phyloP scores from a whole-genome alignment of 2,797 vertebrate genomes.

The Alca torda region DNA sequence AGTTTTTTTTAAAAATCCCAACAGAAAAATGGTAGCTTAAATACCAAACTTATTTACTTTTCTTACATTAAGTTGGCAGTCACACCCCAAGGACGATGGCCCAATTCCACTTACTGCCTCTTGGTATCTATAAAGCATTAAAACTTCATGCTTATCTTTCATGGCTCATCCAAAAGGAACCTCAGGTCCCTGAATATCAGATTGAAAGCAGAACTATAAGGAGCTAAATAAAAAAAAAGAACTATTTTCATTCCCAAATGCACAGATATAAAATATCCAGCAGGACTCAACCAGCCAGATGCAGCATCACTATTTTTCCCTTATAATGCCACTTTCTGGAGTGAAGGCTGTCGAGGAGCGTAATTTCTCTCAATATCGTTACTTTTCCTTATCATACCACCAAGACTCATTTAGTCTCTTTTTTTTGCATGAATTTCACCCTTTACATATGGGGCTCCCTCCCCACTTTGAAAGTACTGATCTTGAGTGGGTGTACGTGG shows the following conservation, averaged over 20 bases:
- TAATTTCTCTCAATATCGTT: neutral
- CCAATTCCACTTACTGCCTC: neutral
- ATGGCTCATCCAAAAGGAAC: neutral
- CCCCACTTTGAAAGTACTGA: neutral
- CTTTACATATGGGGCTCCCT: neutral
- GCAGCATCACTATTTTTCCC: neutral
- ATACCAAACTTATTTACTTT: neutral
- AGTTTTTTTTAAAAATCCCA: neutral
- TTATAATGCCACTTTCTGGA: neutral
- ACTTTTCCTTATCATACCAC: neutral
- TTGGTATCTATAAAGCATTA: neutral
- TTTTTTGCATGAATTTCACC: neutral
- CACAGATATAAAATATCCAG: neutral
- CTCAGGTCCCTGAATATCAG: neutral
- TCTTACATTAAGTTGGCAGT: neutral
- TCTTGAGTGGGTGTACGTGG: rapidly evolving
- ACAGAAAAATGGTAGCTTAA: neutral
- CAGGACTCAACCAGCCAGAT: neutral
- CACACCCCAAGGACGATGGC: neutral
- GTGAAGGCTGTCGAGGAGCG: neutral
- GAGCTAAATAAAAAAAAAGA: neutral
- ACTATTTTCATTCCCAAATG: neutral
- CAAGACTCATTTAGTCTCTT: neutral
- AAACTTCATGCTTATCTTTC: neutral
- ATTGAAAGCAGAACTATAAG: neutral